phyloP scores from a whole-genome alignment of 2,797 vertebrate species.

The Coranthus polyacanthus region DNA sequence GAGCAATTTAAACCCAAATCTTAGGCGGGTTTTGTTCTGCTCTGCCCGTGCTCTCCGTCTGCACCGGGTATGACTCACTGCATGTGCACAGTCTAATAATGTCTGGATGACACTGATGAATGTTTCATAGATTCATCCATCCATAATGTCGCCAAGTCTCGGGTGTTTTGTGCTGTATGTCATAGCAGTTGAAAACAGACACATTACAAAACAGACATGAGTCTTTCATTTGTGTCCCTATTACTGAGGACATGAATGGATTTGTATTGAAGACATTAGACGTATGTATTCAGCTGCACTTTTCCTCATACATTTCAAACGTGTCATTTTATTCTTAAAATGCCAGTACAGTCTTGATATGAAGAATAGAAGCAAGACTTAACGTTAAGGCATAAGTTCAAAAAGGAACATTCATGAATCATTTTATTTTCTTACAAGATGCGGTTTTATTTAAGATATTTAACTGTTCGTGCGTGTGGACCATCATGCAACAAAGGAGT shows the following conservation, averaged over 20 bases:
- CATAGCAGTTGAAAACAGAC: conserved; percentile 12
- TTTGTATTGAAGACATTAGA: background rate
- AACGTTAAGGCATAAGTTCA: no score
- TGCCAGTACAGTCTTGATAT: background rate
- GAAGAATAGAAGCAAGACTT: no score
- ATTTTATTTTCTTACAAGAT: no score
- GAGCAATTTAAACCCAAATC: conserved; percentile 46
- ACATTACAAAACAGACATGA: background rate
- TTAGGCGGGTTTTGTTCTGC: conserved; percentile 20
- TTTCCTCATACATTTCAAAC: no score
- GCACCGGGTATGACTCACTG: conserved; percentile 3
- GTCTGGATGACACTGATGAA: conserved; percentile 19
- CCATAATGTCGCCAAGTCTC: background rate
- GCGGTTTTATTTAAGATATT: no score
- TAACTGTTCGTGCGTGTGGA: no score
- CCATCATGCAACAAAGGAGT: no score
- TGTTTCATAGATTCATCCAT: conserved; percentile 28
- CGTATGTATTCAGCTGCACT: background rate
- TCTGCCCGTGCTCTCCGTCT: conserved; percentile 17
- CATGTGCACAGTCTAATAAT: background rate
- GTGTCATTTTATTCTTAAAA: no score
- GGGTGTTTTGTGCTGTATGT: background rate
- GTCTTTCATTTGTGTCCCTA: background rate
- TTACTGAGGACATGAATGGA: background rate
- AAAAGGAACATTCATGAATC: no score